A percentile compares a stretch with the other conserved stretches of the same genome.
phyloP scores from a whole-genome alignment of 2,797 vertebrate genomes.

The Microctenopoma steveboyesi region DNA sequence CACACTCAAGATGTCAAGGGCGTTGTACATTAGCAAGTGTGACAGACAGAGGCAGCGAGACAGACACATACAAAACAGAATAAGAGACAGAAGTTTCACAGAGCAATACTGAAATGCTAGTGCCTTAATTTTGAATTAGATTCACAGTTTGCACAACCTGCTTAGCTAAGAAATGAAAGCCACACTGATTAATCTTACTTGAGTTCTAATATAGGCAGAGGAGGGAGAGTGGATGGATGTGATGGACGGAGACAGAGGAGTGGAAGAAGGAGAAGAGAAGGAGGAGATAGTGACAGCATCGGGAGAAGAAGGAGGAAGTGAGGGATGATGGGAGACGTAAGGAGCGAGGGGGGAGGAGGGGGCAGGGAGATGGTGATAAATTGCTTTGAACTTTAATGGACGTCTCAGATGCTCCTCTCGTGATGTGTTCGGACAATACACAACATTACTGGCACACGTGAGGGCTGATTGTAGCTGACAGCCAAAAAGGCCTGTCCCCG shows the following conservation, averaged over 20 bases:
- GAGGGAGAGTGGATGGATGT: slow-evolving; percentile 37
- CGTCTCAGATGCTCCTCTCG: slow-evolving; percentile 74
- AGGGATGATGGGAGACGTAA: slow-evolving; percentile 58
- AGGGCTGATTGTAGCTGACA: slow-evolving; percentile 78
- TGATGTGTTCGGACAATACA: slow-evolving; percentile 82
- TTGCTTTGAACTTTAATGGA: slow-evolving; percentile 84
- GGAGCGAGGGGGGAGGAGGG: slow-evolving; percentile 44
- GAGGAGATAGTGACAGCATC: slow-evolving; percentile 61
- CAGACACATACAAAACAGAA: slow-evolving; percentile 43
- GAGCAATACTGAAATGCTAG: slow-evolving; percentile 8
- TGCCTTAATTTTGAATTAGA: slow-evolving; percentile 17
- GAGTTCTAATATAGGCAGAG: slow-evolving; percentile 61
- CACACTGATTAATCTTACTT: slow-evolving; percentile 60
- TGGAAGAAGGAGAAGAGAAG: slow-evolving; percentile 52
- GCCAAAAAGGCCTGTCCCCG: slow-evolving; percentile 70
- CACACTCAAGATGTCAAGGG: slow-evolving; percentile 79
- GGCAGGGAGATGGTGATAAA: slow-evolving; percentile 70
- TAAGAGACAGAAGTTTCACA: slow-evolving; percentile 4
- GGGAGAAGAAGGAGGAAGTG: slow-evolving; percentile 54
- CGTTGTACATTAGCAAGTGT: slow-evolving; percentile 70
- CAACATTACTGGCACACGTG: slow-evolving; percentile 79
- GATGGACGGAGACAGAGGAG: slow-evolving; percentile 58
- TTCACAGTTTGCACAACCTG: slow-evolving; percentile 42
- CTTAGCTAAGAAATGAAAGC: slow-evolving; percentile 42
- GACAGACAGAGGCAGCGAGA: slow-evolving; percentile 65